Evolutionary conservation across 2,888 invertebrate species (phyloP).

Genomic region (Dasypolia templi): DNA sequence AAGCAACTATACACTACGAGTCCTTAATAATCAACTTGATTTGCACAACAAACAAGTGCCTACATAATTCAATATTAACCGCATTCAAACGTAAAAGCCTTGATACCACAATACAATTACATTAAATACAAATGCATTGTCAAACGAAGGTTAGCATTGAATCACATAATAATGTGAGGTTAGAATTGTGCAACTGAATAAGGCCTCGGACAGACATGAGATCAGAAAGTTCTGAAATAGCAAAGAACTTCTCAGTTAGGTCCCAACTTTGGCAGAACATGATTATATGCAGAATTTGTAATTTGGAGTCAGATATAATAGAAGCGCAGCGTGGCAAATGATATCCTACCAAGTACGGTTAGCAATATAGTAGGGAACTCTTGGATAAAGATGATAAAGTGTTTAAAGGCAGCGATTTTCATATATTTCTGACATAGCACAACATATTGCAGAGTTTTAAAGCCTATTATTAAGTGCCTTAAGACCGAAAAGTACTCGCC

Average conservation of each 20-base stretch:
- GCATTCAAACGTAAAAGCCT: constrained; percentile 47
- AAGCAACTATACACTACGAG: not conserved
- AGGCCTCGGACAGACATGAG: constrained; percentile 26
- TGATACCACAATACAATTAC: constrained; percentile 43
- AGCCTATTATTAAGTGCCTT: no score
- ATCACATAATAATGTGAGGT: constrained; percentile 30
- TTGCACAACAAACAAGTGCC: constrained; percentile 13
- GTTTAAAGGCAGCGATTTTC: not conserved
- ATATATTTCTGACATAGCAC: not conserved
- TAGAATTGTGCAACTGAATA: constrained; percentile 36
- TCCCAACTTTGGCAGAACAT: constrained; percentile 41
- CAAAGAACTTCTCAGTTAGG: constrained; percentile 23
- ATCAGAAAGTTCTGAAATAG: constrained; percentile 23
- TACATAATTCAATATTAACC: constrained; percentile 34
- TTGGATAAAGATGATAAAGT: not conserved
- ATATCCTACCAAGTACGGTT: constrained; percentile 43
- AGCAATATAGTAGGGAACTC: constrained; percentile 1
- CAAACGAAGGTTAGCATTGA: constrained; percentile 46
- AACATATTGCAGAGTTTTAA: no score
- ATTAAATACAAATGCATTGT: constrained; percentile 43
- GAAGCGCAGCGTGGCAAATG: constrained; percentile 39
- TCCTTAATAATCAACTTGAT: constrained; percentile 15
- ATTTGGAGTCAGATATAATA: constrained; percentile 13
- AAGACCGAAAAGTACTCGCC: no score
- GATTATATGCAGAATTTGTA: constrained; percentile 49